phyloP scores from a whole-genome alignment of 2,113 vertebrate genomes.

The Ammospiza caudacuta region DNA sequence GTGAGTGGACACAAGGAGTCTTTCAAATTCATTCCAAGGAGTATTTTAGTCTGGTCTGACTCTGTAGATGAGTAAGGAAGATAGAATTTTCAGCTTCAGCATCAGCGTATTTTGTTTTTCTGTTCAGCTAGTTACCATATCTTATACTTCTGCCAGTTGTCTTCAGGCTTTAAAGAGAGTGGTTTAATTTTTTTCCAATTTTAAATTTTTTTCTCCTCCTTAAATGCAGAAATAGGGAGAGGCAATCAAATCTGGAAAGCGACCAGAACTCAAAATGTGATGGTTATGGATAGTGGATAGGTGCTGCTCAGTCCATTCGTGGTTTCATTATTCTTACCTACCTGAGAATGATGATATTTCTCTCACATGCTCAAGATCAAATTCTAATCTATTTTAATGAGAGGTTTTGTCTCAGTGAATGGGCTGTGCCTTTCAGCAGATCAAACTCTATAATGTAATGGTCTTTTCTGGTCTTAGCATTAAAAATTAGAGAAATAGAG shows the following conservation, averaged over 20 bases:
- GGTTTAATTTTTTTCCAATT: background rate
- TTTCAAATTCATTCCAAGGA: background rate
- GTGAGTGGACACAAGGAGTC: background rate
- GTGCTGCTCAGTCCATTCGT: background rate
- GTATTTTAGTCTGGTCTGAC: background rate
- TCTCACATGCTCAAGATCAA: background rate
- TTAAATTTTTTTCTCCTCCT: background rate
- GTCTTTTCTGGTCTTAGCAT: background rate
- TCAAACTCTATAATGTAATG: background rate
- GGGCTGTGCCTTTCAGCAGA: background rate
- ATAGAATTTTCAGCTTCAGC: background rate
- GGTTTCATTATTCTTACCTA: background rate
- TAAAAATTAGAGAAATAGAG: background rate
- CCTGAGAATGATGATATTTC: background rate
- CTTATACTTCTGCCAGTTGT: background rate
- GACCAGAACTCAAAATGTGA: background rate
- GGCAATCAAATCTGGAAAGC: background rate
- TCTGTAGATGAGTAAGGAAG: background rate
- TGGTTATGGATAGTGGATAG: background rate
- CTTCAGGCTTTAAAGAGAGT: background rate
- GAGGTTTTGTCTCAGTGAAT: background rate
- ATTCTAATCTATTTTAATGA: slow-evolving; percentile 3
- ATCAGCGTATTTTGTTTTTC: background rate
- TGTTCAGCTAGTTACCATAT: background rate
- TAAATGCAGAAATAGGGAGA: background rate